These are phyloP conservation scores for Mirza zaza DNA, from an alignment of 2,113 vertebrate species.

Conservation along the genomic window DNA sequence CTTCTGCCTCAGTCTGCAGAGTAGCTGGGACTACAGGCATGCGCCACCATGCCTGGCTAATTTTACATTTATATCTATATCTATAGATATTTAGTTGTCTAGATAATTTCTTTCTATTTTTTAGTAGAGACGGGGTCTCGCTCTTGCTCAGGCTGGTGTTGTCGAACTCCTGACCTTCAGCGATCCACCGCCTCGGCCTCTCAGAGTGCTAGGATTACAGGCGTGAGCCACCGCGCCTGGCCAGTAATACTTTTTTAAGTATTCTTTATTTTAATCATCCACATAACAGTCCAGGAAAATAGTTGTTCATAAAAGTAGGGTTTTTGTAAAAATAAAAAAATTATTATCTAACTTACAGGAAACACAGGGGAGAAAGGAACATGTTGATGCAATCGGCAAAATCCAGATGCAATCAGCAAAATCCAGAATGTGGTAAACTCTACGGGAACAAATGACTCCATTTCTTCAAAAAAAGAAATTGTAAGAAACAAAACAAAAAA, in stretches of 20 bases:
- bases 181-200: no score
- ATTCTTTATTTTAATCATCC: constrained; percentile 7
- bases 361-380: not conserved
- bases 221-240: no score
- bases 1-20: no score
- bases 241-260: not conserved
- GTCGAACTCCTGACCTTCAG: no score
- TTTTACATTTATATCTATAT: no score
- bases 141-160: no score
- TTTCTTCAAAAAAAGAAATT: not conserved
- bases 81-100: no score
- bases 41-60: no score
- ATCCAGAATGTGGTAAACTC: not conserved
- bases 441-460: not conserved
- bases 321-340: not conserved
- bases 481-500: not conserved
- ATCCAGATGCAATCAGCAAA: not conserved
- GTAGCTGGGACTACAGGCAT: no score
- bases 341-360: not conserved
- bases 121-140: no score
- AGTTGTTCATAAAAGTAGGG: not conserved
- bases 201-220: no score
- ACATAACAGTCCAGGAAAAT: not conserved
- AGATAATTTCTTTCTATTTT: no score
- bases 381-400: not conserved